phyloP scores from a whole-genome alignment of 37 sponge, comb jelly and placozoan genomes.

The Theonella swinhoei region DNA sequence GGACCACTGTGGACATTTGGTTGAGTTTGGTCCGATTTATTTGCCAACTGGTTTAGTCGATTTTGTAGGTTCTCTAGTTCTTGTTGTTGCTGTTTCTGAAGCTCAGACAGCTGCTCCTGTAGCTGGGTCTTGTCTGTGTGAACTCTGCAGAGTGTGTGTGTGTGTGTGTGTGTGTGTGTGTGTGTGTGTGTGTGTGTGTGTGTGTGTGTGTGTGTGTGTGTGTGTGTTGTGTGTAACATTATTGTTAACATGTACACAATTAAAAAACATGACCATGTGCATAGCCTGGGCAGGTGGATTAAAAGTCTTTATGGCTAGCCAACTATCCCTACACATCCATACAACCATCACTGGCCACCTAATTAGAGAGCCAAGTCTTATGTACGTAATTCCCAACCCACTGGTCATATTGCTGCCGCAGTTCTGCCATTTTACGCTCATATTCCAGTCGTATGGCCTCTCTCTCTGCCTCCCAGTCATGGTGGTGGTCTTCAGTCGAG shows the following conservation, averaged over 20 bases:
- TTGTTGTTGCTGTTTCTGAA: constrained; percentile 11
- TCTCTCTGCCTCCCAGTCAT: constrained; percentile 50
- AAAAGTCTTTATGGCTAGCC: too few relatives aligned
- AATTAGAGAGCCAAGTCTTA: too few relatives aligned
- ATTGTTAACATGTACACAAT: too few relatives aligned
- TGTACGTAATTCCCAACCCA: neutral
- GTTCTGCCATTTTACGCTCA: constrained; percentile 72
- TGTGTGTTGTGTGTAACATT: too few relatives aligned
- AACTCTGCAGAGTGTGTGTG: constrained; percentile 53
- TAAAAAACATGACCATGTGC: too few relatives aligned
- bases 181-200: too few relatives aligned
- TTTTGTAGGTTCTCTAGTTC: neutral
- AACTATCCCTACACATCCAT: too few relatives aligned
- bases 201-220: too few relatives aligned
- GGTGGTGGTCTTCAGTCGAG: neutral
- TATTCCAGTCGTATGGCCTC: constrained; percentile 62
- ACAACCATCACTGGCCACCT: too few relatives aligned
- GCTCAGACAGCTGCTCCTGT: constrained; percentile 73
- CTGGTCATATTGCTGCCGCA: constrained; percentile 71
- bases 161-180: too few relatives aligned
- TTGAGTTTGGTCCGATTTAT: neutral
- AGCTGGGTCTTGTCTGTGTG: constrained; percentile 64
- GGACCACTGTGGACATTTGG: too few relatives aligned
- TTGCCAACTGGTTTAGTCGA: neutral
- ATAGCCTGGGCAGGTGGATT: too few relatives aligned